These are phyloP conservation scores for Spheniscus humboldti DNA, from an alignment of 2,797 vertebrate genomes.

Conservation along the genomic window DNA sequence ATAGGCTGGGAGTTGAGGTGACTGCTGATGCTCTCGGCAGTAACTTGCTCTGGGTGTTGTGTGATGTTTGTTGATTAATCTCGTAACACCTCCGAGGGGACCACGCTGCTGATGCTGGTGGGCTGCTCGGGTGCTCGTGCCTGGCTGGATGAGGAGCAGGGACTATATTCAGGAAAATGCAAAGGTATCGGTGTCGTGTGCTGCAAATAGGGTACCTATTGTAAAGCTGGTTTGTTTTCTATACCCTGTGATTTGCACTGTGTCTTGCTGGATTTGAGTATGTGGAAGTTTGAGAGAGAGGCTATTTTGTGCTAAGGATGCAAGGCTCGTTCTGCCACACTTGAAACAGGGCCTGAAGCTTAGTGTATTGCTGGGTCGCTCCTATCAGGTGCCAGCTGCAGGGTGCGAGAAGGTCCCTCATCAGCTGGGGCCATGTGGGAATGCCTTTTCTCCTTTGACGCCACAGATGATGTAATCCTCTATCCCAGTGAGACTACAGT, in stretches of 20 bases:
- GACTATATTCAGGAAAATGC: not conserved
- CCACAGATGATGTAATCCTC: not conserved
- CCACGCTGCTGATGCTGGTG: not conserved
- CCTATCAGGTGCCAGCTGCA: not conserved
- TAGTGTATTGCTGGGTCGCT: not conserved
- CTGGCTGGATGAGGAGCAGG: not conserved
- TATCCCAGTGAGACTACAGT: rapidly evolving
- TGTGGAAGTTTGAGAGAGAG: not conserved
- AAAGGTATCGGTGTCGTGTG: rapidly evolving
- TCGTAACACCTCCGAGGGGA: not conserved
- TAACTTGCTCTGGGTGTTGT: not conserved
- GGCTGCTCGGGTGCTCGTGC: not conserved
- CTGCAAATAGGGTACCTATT: not conserved
- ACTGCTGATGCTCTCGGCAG: not conserved
- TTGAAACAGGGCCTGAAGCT: not conserved
- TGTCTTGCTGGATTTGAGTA: not conserved
- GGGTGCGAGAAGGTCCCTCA: not conserved
- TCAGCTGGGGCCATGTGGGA: not conserved
- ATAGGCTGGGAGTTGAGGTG: not conserved
- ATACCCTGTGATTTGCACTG: not conserved
- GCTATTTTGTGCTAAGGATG: not conserved
- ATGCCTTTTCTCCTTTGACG: not conserved
- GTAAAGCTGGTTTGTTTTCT: not conserved
- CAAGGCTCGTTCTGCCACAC: rapidly evolving
- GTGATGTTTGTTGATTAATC: not conserved